These are phyloP conservation scores for Sycophila sp. DNA, from an alignment of 1,140 invertebrate genomes.

Conservation along the genomic window DNA sequence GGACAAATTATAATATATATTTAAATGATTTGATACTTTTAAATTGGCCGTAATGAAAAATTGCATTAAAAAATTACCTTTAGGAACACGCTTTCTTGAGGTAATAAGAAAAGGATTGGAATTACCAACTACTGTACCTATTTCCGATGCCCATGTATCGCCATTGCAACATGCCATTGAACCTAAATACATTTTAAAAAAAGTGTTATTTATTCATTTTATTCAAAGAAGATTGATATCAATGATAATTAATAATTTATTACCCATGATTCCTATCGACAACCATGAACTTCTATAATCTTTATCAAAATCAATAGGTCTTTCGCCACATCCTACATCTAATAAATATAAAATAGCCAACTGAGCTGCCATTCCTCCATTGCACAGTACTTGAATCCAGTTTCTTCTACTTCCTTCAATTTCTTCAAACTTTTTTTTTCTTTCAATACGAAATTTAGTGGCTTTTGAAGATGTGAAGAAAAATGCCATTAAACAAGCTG, in stretches of 20 bases:
- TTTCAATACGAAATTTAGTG: constrained; percentile 78
- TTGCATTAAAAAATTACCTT: constrained; percentile 64
- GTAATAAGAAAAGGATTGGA: constrained; percentile 82
- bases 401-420: constrained; percentile 89
- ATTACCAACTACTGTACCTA: constrained; percentile 80
- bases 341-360: constrained; percentile 83
- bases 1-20: constrained; percentile 31
- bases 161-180: constrained; percentile 86
- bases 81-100: constrained; percentile 78
- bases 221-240: not conserved
- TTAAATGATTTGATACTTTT: not conserved
- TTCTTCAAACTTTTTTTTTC: constrained; percentile 83
- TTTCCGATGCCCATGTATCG: constrained; percentile 92
- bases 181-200: constrained; percentile 61
- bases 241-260: constrained; percentile 20
- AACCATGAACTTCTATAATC: constrained; percentile 86
- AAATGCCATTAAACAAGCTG: constrained; percentile 79
- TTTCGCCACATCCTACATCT: constrained; percentile 82
- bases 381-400: constrained; percentile 92
- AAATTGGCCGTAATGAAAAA: not conserved
- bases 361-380: constrained; percentile 85
- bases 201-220: not conserved
- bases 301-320: constrained; percentile 80
- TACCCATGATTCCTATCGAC: constrained; percentile 80
- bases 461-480: constrained; percentile 85